Conservation (phyloP, 1,140 invertebrate species). For the Yoshiicerus persimilis region DNA sequence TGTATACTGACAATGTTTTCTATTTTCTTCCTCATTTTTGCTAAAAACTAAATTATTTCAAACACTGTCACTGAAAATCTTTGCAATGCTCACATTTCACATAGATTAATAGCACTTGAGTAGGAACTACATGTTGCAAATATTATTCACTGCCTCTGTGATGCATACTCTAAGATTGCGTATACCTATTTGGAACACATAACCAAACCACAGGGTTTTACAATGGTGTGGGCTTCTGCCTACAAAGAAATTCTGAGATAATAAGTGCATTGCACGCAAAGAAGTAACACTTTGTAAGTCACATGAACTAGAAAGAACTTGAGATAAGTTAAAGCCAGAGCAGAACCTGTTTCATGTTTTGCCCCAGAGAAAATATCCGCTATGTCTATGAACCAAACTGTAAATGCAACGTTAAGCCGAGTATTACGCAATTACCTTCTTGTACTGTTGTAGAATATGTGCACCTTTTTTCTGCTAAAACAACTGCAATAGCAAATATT, state of each 20-base stretch:
- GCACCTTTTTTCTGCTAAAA: too few relatives aligned
- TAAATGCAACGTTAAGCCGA: not conserved
- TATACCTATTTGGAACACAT: not conserved
- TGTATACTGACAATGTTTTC: not conserved
- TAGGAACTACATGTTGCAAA: not conserved
- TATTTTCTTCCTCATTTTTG: not conserved
- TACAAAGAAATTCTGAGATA: not conserved
- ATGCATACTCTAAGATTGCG: not conserved
- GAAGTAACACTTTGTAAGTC: not conserved
- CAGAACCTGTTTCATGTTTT: not conserved
- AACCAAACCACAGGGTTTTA: not conserved
- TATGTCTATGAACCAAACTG: not conserved
- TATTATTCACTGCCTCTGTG: too few relatives aligned
- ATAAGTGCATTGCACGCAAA: not conserved
- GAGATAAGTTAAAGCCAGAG: not conserved
- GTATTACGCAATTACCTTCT: not conserved
- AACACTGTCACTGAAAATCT: not conserved
- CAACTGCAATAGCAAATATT: too few relatives aligned
- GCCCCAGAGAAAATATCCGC: not conserved
- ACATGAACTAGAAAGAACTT: not conserved
- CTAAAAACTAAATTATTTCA: not conserved
- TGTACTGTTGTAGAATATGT: too few relatives aligned
- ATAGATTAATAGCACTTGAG: not conserved
- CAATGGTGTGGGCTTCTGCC: not conserved
- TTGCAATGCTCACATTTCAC: not conserved